Evolutionary conservation across 2,113 vertebrate species (phyloP).

Genomic region (Phaethon lepturus): DNA sequence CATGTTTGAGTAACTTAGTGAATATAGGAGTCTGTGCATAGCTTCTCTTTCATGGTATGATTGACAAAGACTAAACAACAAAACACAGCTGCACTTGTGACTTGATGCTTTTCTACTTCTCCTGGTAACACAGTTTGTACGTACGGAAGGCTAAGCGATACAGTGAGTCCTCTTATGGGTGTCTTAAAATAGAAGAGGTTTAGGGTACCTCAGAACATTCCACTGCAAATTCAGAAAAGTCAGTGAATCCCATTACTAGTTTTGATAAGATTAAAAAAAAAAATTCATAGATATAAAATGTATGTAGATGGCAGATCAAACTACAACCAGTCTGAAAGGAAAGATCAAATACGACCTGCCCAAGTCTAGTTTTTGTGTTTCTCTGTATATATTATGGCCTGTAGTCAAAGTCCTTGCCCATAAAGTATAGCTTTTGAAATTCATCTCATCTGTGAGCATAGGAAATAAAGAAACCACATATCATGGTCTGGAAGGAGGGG

Average conservation of each 20-base stretch:
- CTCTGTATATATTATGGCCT: background rate
- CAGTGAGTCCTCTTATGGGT: background rate
- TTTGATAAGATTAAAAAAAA: background rate
- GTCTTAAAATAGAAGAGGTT: background rate
- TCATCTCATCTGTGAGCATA: background rate
- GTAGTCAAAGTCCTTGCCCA: background rate
- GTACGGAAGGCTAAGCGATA: background rate
- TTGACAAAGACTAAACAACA: background rate
- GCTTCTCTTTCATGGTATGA: background rate
- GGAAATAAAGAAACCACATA: background rate
- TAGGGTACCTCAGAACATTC: background rate
- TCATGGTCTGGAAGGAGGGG: background rate
- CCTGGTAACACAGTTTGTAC: fast-evolving
- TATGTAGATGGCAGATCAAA: background rate
- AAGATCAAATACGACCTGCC: background rate
- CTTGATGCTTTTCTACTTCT: background rate
- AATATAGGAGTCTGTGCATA: background rate
- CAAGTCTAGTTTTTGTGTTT: background rate
- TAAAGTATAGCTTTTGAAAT: background rate
- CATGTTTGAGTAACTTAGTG: background rate
- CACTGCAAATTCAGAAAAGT: background rate
- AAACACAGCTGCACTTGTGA: background rate
- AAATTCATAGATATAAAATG: background rate
- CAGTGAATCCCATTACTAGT: background rate
- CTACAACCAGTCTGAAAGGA: background rate